These are phyloP conservation scores for Pleuronectes platessa DNA, from an alignment of 2,113 vertebrate genomes.

Conservation along the genomic window DNA sequence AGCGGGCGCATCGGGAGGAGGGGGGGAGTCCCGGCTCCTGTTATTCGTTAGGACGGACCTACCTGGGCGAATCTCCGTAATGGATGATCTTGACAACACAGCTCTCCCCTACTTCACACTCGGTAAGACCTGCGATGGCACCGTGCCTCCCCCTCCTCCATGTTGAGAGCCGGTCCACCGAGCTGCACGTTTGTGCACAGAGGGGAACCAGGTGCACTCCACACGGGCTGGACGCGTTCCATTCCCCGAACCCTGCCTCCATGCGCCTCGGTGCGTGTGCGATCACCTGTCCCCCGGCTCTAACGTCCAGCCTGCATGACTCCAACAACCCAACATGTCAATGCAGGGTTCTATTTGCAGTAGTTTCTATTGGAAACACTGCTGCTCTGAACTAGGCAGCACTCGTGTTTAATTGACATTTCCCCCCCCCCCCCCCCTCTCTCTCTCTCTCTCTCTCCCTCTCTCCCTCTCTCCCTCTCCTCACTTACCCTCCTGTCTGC, in stretches of 20 bases:
- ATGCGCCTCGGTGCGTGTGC: too few species aligned
- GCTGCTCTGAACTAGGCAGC: not conserved
- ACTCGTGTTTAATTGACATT: not conserved
- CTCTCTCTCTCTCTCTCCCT: not conserved
- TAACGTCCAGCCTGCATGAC: not conserved
- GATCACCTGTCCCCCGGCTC: not conserved
- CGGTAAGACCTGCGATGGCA: constrained; percentile 83
- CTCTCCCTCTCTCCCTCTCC: not conserved
- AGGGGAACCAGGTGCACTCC: too few species aligned
- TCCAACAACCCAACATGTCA: not conserved
- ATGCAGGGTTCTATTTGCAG: not conserved
- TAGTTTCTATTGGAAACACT: not conserved
- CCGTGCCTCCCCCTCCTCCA: constrained; percentile 14
- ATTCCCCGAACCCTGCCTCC: too few species aligned
- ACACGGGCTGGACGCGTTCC: too few species aligned
- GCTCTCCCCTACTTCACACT: constrained; percentile 98
- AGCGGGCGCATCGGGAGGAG: constrained; percentile 67
- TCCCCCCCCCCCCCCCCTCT: not conserved
- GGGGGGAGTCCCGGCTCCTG: constrained; percentile 91
- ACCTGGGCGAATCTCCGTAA: constrained; percentile 93
- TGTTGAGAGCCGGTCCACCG: not conserved
- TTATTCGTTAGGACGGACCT: constrained; percentile 96
- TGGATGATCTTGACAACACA: constrained; percentile 99
- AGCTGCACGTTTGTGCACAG: too few species aligned
- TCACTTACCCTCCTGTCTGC: not conserved